These are phyloP conservation scores for Thymelicus sylvestris DNA, from an alignment of 2,888 invertebrate genomes.

Conservation along the genomic window DNA sequence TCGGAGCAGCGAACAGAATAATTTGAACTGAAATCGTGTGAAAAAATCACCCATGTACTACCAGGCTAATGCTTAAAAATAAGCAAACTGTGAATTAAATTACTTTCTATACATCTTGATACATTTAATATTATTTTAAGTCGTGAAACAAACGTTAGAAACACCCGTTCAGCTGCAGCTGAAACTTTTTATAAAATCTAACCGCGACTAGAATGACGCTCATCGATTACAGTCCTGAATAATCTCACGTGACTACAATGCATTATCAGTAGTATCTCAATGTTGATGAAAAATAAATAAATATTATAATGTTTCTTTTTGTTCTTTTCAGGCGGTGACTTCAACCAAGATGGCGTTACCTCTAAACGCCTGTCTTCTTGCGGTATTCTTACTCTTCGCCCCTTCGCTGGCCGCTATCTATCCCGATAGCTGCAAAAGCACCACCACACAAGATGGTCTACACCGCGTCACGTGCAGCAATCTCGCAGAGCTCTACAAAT, in stretches of 20 bases:
- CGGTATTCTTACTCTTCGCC: conserved; percentile 60
- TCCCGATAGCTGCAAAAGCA: conserved; percentile 83
- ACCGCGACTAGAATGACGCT: conserved; percentile 55
- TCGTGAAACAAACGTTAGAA: conserved; percentile 4
- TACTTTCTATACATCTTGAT: no score
- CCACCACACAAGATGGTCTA: conserved; percentile 87
- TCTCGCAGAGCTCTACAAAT: conserved; percentile 91
- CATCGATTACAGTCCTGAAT: conserved; percentile 49
- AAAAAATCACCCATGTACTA: no score
- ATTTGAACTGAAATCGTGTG: no score
- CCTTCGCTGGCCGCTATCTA: conserved; percentile 70
- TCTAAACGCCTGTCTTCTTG: conserved; percentile 61
- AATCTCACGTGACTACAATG: conserved; percentile 25
- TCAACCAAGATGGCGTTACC: conserved; percentile 67
- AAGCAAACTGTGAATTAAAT: no score
- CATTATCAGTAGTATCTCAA: conserved; percentile 2
- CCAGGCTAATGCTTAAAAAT: no score
- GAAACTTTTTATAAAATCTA: conserved; percentile 55
- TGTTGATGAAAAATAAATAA: neutral
- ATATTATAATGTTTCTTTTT: conserved; percentile 44
- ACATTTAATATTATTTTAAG: neutral
- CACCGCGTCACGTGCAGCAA: conserved; percentile 87
- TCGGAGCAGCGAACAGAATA: no score
- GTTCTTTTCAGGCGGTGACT: conserved; percentile 72
- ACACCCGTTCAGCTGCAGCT: conserved; percentile 47